phyloP scores from a whole-genome alignment of 2,797 vertebrate species.

The Sciaenops ocellatus region DNA sequence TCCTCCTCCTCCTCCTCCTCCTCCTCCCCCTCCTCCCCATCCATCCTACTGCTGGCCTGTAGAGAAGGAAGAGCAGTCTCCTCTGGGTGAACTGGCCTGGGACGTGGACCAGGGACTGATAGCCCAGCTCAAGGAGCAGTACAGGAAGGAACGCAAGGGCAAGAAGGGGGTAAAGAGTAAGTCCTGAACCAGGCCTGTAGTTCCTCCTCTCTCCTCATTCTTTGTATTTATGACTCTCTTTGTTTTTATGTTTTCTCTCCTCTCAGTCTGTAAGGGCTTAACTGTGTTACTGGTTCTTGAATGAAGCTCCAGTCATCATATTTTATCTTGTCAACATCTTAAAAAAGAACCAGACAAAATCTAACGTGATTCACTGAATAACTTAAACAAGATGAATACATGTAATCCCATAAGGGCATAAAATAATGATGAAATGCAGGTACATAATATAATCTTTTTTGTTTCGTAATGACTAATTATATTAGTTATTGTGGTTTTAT shows the following conservation, averaged over 20 bases:
- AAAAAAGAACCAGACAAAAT: too few relatives aligned
- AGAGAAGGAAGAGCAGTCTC: constrained; percentile 95
- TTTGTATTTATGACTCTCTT: background rate
- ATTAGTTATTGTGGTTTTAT: too few relatives aligned
- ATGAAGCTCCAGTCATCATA: too few relatives aligned
- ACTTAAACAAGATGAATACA: too few relatives aligned
- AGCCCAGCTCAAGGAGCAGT: constrained; percentile 98
- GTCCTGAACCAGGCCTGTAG: constrained; percentile 83
- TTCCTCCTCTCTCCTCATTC: constrained; percentile 51
- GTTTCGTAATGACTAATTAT: too few relatives aligned
- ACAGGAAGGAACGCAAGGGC: constrained; percentile 98
- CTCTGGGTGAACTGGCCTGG: constrained; percentile 89
- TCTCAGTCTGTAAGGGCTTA: background rate
- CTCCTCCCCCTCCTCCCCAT: constrained; percentile 10
- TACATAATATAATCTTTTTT: too few relatives aligned
- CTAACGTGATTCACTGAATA: too few relatives aligned
- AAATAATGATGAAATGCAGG: too few relatives aligned
- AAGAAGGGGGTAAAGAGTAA: constrained; percentile 99
- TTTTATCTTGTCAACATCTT: too few relatives aligned
- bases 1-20: background rate
- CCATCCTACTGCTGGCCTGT: constrained; percentile 83
- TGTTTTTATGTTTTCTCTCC: background rate
- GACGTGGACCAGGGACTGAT: constrained; percentile 98
- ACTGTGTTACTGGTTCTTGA: background rate
- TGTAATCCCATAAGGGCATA: too few relatives aligned